These are phyloP conservation scores for Calyptommatus sinebrachiatus DNA, from an alignment of 2,113 vertebrate species.

Conservation along the genomic window DNA sequence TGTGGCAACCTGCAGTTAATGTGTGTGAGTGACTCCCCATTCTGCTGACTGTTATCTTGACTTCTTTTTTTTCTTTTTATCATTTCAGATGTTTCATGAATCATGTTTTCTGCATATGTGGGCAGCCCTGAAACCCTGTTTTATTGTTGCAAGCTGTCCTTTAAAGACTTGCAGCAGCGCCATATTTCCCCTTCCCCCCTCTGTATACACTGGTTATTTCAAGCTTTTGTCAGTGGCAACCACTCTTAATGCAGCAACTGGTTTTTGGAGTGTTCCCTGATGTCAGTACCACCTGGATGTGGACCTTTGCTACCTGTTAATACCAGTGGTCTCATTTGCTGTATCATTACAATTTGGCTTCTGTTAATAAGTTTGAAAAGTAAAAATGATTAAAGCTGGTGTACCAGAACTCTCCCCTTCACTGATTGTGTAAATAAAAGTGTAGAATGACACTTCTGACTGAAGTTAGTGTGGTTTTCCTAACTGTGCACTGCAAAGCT, in stretches of 20 bases:
- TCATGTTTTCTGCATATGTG: slow-evolving; percentile 69
- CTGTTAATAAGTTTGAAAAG: slow-evolving; percentile 83
- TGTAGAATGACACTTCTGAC: slow-evolving; percentile 79
- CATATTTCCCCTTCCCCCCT: slow-evolving; percentile 72
- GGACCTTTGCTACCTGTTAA: slow-evolving; percentile 87
- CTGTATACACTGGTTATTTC: slow-evolving; percentile 87
- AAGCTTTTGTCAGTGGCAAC: slow-evolving; percentile 87
- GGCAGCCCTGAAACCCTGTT: slow-evolving; percentile 75
- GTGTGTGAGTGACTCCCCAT: not conserved
- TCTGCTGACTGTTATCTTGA: slow-evolving; percentile 42
- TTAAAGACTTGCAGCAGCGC: slow-evolving; percentile 88
- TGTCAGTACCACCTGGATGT: slow-evolving; percentile 81
- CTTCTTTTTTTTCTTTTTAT: slow-evolving; percentile 33
- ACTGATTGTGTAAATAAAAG: slow-evolving; percentile 81
- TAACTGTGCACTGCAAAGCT: slow-evolving; percentile 79
- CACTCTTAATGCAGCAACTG: slow-evolving; percentile 83
- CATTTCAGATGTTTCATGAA: slow-evolving; percentile 91
- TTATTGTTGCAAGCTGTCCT: slow-evolving; percentile 81
- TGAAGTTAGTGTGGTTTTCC: slow-evolving; percentile 83
- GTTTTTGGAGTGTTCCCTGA: slow-evolving; percentile 87
- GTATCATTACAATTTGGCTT: slow-evolving; percentile 90
- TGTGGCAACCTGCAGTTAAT: not conserved
- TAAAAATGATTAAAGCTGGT: slow-evolving; percentile 80
- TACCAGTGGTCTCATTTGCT: slow-evolving; percentile 89
- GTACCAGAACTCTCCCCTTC: slow-evolving; percentile 83